A percentile compares a stretch with the other conserved stretches of the same genome.
These are phyloP conservation scores for Caloenas nicobarica DNA, from an alignment of 2,113 vertebrate genomes.

Conservation along the genomic window DNA sequence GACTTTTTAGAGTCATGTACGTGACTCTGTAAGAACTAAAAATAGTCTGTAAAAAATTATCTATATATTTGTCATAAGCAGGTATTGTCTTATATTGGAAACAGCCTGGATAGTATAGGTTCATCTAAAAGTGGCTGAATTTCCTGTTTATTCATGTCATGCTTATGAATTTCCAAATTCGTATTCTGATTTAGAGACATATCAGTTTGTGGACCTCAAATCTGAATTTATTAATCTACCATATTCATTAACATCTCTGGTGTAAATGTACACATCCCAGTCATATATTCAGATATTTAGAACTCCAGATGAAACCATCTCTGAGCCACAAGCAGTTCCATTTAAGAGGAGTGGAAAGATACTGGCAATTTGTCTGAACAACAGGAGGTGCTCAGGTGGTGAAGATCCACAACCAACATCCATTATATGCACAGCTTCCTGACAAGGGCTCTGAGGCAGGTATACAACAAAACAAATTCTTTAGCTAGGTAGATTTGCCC, in stretches of 20 bases:
- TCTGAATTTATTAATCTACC: neutral
- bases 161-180: neutral
- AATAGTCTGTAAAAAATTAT: neutral
- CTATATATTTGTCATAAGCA: neutral
- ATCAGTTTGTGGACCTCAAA: neutral
- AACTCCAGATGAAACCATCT: rapidly evolving
- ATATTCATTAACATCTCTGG: neutral
- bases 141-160: neutral
- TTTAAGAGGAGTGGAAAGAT: neutral
- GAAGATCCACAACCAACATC: neutral
- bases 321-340: neutral
- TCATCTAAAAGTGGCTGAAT: neutral
- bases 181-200: neutral
- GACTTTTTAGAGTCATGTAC: neutral
- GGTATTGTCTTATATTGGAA: neutral
- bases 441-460: neutral
- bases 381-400: neutral
- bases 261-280: neutral
- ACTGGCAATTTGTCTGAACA: neutral
- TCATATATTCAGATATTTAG: neutral
- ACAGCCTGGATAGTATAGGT: neutral
- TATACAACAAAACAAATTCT: neutral
- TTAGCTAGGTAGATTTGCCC: neutral
- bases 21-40: neutral
- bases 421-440: neutral